Conservation (phyloP, 2,888 invertebrate species). For the Lepidochitona cinerea region DNA sequence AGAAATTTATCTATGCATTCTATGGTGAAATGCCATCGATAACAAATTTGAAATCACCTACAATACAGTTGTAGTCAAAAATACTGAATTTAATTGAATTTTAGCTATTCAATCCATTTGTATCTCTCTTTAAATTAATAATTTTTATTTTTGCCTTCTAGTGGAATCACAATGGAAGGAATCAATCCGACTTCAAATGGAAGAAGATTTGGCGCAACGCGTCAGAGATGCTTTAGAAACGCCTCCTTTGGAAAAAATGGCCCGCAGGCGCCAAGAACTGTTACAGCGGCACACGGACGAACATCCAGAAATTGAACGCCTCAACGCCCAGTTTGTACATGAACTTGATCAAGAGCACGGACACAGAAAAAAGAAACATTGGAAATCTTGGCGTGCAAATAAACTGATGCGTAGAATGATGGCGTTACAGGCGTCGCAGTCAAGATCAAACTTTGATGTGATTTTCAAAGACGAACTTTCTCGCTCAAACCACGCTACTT, state of each 20-base stretch:
- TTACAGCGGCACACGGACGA: slow-evolving; percentile 36
- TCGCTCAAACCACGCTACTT: slow-evolving; percentile 57
- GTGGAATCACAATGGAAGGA: slow-evolving; percentile 52
- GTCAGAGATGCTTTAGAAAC: slow-evolving; percentile 67
- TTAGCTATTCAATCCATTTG: no score
- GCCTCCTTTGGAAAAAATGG: slow-evolving; percentile 58
- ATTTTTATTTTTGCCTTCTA: not conserved
- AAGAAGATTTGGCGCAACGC: slow-evolving; percentile 62
- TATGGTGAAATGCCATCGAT: no score
- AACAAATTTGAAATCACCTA: not conserved
- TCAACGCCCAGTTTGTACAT: slow-evolving; percentile 56
- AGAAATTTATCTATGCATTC: no score
- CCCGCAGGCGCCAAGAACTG: slow-evolving; percentile 11
- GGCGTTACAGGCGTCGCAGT: not conserved
- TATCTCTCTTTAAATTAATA: not conserved
- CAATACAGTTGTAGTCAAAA: no score
- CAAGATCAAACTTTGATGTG: slow-evolving; percentile 32
- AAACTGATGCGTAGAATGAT: slow-evolving; percentile 42
- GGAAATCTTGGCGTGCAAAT: slow-evolving; percentile 52
- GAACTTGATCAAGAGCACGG: slow-evolving; percentile 54
- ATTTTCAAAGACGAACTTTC: slow-evolving; percentile 51
- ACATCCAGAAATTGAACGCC: not conserved
- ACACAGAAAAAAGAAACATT: slow-evolving; percentile 43
- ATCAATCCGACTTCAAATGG: slow-evolving; percentile 61
- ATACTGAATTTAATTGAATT: no score